Evolutionary conservation across 2,797 vertebrate species (phyloP), one percentile per base, ranked within the genome.

Genomic region (Podarcis lilfordi): DNA sequence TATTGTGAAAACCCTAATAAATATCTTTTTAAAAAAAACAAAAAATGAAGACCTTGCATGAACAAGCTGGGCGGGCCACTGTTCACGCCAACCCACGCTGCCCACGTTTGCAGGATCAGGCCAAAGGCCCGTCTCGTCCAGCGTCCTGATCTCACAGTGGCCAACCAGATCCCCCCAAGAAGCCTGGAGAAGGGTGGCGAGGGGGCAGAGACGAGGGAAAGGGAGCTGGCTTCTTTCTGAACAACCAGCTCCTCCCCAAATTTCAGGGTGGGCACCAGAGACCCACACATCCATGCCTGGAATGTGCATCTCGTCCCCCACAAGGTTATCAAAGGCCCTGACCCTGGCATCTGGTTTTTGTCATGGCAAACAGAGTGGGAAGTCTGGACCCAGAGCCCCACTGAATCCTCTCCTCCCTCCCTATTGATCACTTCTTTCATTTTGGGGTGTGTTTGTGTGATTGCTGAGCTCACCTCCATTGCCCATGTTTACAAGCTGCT

Each of bases 281-380:
- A 9, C 8, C 21, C 27, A 15, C 8, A 4, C 4, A 6, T 21
- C 35, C 68, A n/a, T 66, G 61, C 45, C 82, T 80, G 82, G 82
- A 85, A 85, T 81, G 83, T 5, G 27, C 11, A 0, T 4, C 29
- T 66, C 21, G 45, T n/a, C 55, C 82, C 50, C 68, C 55, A 0
- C 2, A 15, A 72, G 75, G 69, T 84, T 66, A 76, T 81, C 88
- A 37, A 3, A 35, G 69, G 25, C 8, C 17, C 32, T 8, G 13
- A 17, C 35, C 10, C 2, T 59, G 1, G 66, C 69, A 81, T 85
- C 88, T 89, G 88, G 69, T 45, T 89, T 85, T 43, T n/a, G 32
- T 89, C 88, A 89, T 15, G 2, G 9, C 2, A 76, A 17, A n/a
- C 37, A 45, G 37, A 55, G 32, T 13, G 23, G 69, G 17, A 21